Evolutionary conservation across 2,113 vertebrate species (phyloP).

Genomic region (Sphyrna mokarran): DNA sequence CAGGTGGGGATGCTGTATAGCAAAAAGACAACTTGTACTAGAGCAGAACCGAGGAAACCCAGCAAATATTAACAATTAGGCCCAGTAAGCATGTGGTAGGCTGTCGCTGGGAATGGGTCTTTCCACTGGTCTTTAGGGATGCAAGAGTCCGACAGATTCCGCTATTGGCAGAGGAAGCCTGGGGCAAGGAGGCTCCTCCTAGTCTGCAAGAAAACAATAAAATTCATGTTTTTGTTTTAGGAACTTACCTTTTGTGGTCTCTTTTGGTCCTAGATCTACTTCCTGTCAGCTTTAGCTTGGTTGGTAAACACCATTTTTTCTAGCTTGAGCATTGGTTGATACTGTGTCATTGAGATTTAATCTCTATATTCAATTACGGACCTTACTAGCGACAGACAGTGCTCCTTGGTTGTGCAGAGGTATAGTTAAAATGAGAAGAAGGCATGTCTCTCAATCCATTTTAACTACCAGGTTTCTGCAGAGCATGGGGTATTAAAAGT

Average conservation of each 20-base stretch:
- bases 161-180: neutral
- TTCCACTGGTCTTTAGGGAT: neutral
- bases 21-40: neutral
- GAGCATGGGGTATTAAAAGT: neutral
- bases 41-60: neutral
- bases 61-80: neutral
- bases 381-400: neutral
- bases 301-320: neutral
- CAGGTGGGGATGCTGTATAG: no score
- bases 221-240: neutral
- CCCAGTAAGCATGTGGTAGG: neutral
- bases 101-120: no score
- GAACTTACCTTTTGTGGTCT: neutral
- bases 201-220: neutral
- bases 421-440: neutral
- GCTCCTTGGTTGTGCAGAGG: neutral
- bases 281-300: neutral
- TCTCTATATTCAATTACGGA: neutral
- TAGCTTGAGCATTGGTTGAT: neutral
- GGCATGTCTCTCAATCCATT: neutral
- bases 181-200: neutral
- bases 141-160: no score
- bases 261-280: neutral
- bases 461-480: neutral
- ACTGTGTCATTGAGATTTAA: neutral